A percentile compares a stretch with the other conserved stretches of the same genome.
These are phyloP conservation scores for Spatula clypeata DNA, from an alignment of 2,797 vertebrate species.

Conservation along the genomic window DNA sequence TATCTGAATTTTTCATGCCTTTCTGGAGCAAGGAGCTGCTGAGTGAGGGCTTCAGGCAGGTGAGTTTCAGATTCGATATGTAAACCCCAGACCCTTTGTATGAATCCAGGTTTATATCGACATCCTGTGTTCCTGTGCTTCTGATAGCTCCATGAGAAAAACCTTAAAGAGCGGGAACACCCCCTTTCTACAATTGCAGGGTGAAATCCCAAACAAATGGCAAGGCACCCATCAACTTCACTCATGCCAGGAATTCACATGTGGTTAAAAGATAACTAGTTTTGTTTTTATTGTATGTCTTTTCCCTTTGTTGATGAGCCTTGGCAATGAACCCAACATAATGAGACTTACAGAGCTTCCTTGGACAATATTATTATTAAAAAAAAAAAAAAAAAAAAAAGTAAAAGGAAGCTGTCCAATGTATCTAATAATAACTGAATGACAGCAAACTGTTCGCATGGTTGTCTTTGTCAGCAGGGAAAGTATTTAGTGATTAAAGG, in stretches of 20 bases:
- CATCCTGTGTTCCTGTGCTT: accelerated
- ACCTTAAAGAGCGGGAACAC: background rate
- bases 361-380: background rate
- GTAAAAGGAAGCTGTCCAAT: constrained; percentile 57
- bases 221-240: background rate
- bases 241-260: constrained; percentile 27
- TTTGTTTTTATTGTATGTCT: constrained; percentile 1
- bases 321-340: constrained; percentile 21
- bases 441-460: background rate
- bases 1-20: background rate
- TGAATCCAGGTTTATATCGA: background rate
- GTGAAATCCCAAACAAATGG: background rate
- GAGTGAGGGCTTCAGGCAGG: background rate
- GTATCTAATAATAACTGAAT: constrained; percentile 57
- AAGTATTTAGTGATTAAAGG: constrained; percentile 1
- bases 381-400: background rate
- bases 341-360: constrained; percentile 55
- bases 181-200: background rate
- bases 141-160: background rate
- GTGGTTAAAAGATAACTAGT: constrained; percentile 31
- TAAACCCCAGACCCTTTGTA: background rate
- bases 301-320: constrained; percentile 15
- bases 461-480: constrained; percentile 6
- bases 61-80: background rate
- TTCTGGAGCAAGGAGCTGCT: background rate